A percentile compares a stretch with the other conserved stretches of the same genome.
Conservation (phyloP, 2,113 vertebrate species). For the Rutilus rutilus region DNA sequence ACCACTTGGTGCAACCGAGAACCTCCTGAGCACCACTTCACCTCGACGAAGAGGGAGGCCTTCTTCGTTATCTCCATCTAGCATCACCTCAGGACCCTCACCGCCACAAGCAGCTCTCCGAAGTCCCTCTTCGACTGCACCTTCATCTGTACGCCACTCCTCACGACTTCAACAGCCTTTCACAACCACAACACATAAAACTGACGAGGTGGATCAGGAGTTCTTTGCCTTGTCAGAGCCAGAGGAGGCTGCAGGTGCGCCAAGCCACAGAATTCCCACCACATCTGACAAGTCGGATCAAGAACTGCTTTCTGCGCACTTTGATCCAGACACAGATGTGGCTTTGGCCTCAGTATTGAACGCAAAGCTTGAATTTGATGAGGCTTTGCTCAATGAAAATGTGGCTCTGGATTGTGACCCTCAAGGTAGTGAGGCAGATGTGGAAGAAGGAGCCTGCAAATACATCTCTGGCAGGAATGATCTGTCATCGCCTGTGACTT, state of each 20-base stretch:
- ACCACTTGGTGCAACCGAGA: conserved; percentile 60
- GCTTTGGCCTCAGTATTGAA: conserved; percentile 82
- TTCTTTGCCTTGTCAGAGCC: conserved; percentile 72
- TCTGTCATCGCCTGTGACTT: conserved; percentile 11
- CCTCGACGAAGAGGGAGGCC: conserved; percentile 69
- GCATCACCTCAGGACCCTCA: conserved; percentile 75
- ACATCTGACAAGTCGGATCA: conserved; percentile 71
- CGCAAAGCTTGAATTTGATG: conserved; percentile 84
- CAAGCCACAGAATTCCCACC: conserved; percentile 66
- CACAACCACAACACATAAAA: conserved; percentile 68
- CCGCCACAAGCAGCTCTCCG: conserved; percentile 59
- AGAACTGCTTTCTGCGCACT: conserved; percentile 71
- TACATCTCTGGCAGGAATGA: conserved; percentile 29
- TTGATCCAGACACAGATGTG: conserved; percentile 76
- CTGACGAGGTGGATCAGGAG: conserved; percentile 73
- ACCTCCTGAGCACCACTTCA: conserved; percentile 57
- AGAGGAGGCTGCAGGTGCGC: conserved; percentile 70
- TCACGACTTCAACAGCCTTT: conserved; percentile 66
- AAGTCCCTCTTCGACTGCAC: conserved; percentile 33
- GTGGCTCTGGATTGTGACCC: conserved; percentile 71
- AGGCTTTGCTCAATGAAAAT: conserved; percentile 78
- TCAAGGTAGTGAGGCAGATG: conserved; percentile 51
- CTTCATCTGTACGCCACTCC: conserved; percentile 58
- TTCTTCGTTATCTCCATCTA: conserved; percentile 67
- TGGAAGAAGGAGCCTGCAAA: conserved; percentile 30